A percentile compares a stretch with the other conserved stretches of the same genome.
Evolutionary conservation across 1,140 invertebrate species (phyloP).

Genomic region (Paralvinella palmiformis): DNA sequence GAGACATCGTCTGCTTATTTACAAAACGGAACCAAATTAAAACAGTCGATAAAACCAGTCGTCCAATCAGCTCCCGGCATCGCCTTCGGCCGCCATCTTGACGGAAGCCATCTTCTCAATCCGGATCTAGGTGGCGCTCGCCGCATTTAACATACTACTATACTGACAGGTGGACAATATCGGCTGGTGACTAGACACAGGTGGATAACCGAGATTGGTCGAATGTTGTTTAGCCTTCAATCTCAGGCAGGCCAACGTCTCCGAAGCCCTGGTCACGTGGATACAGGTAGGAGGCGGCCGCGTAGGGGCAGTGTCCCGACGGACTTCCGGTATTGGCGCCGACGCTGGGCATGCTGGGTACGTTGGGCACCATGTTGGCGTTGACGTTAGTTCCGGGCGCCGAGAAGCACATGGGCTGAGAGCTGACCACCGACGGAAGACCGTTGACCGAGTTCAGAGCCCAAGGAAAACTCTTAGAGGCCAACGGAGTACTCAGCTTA

Average conservation of each 20-base stretch:
- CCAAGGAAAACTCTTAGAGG: constrained; percentile 78
- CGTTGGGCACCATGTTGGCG: constrained; percentile 45
- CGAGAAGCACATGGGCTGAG: constrained; percentile 64
- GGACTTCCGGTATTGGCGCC: constrained; percentile 42
- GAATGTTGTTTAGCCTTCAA: constrained; percentile 87
- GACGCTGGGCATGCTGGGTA: too few relatives aligned
- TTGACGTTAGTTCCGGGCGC: constrained; percentile 63
- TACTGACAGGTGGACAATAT: constrained; percentile 87
- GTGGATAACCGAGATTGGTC: constrained; percentile 46
- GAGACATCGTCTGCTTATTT: too few relatives aligned
- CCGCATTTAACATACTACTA: constrained; percentile 53
- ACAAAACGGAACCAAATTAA: too few relatives aligned
- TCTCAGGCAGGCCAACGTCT: constrained; percentile 77
- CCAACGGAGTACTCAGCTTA: constrained; percentile 79
- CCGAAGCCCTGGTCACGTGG: constrained; percentile 63
- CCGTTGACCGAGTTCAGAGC: constrained; percentile 68
- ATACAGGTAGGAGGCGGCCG: constrained; percentile 50
- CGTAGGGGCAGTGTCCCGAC: constrained; percentile 49
- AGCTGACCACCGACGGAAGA: constrained; percentile 65
- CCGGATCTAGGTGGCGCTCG: too few relatives aligned
- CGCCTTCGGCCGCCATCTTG: too few relatives aligned
- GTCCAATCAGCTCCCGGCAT: too few relatives aligned
- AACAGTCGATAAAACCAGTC: too few relatives aligned
- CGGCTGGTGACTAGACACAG: constrained; percentile 54
- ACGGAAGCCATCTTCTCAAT: too few relatives aligned